Conservation (phyloP, 1,140 invertebrate species). For the Sesamia nonagrioides region DNA sequence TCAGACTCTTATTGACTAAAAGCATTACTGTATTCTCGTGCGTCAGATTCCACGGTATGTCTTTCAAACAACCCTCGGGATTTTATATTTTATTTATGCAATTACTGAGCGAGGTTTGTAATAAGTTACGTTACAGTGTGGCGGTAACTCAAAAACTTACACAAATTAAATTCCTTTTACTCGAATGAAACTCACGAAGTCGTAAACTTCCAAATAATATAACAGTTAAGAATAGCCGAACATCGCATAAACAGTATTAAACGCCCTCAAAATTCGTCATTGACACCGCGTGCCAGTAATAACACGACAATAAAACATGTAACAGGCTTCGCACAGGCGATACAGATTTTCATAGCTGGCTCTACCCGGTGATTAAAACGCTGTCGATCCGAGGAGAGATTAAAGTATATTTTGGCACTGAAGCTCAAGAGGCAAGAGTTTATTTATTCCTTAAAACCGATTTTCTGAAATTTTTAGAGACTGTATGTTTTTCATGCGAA, state of each 20-base stretch:
- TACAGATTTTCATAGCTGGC: slow-evolving; percentile 13
- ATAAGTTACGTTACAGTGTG: too few relatives aligned
- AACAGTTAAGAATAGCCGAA: slow-evolving; percentile 13
- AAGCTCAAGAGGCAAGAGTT: too few relatives aligned
- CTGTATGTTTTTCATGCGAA: too few relatives aligned
- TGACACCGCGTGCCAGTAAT: slow-evolving; percentile 32
- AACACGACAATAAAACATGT: slow-evolving; percentile 30
- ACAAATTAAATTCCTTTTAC: too few relatives aligned
- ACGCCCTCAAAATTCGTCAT: slow-evolving; percentile 34
- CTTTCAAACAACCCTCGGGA: too few relatives aligned
- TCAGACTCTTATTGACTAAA: too few relatives aligned
- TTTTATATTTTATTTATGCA: too few relatives aligned
- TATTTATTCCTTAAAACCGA: not conserved
- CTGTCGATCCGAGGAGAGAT: not conserved
- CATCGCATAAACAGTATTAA: slow-evolving; percentile 11
- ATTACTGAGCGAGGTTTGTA: too few relatives aligned
- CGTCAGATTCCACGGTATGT: too few relatives aligned
- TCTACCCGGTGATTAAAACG: slow-evolving; percentile 21
- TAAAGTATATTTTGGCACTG: slow-evolving; percentile 15
- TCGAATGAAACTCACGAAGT: too few relatives aligned
- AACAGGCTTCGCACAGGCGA: slow-evolving; percentile 23
- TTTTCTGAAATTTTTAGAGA: not conserved
- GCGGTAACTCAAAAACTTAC: too few relatives aligned
- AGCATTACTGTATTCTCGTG: too few relatives aligned
- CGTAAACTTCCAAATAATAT: not conserved